phyloP scores from a whole-genome alignment of 2,888 invertebrate genomes.

The Ypsolopha sequella region DNA sequence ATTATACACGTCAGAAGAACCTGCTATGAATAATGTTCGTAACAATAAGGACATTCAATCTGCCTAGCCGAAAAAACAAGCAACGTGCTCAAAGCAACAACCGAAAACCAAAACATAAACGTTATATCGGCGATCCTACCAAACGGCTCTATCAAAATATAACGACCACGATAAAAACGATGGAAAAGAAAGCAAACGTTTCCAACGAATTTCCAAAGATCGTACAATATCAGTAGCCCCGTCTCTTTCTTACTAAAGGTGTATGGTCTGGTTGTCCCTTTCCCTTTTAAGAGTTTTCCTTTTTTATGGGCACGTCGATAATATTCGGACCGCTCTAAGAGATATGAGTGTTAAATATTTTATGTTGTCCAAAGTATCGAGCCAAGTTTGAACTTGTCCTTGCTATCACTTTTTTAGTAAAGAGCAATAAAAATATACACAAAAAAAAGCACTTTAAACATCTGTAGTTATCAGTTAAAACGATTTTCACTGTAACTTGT shows the following conservation, averaged over 20 bases:
- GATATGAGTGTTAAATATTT: conserved; percentile 67
- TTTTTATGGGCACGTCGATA: conserved; percentile 63
- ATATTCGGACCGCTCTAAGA: conserved; percentile 56
- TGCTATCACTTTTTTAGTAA: conserved; percentile 14
- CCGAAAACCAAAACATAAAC: conserved; percentile 63
- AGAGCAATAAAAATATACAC: neutral
- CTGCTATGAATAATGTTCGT: no score
- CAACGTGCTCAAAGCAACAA: neutral
- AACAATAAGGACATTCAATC: no score
- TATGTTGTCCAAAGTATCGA: conserved; percentile 55
- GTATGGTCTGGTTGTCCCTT: neutral
- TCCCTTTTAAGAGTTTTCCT: conserved; percentile 28
- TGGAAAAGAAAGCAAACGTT: conserved; percentile 66
- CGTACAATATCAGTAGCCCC: conserved; percentile 47
- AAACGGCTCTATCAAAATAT: conserved; percentile 69
- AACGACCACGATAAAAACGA: conserved; percentile 67
- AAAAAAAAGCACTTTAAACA: no score
- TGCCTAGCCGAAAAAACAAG: neutral
- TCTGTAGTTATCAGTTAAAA: neutral
- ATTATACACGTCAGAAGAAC: no score
- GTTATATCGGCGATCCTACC: conserved; percentile 60
- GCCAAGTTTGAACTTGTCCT: conserved; percentile 23
- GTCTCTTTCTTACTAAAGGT: conserved; percentile 28
- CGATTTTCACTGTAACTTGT: neutral
- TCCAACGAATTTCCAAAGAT: conserved; percentile 63